phyloP scores from a whole-genome alignment of 2,888 invertebrate species.

The Linnaemya vulpina region DNA sequence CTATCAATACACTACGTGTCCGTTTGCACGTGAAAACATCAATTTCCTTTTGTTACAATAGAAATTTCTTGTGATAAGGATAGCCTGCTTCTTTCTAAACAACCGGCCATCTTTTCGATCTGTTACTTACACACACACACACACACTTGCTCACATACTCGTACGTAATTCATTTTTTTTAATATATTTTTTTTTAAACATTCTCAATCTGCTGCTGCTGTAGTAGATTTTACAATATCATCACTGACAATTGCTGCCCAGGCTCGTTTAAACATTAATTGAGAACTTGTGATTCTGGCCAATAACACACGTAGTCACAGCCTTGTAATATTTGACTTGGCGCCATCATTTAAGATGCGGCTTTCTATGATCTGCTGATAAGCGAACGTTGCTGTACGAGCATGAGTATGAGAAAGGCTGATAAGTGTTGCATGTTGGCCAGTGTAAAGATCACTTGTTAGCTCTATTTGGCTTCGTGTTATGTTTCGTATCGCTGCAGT shows the following conservation, averaged over 20 bases:
- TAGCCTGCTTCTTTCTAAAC: not conserved
- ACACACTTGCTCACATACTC: too few species aligned
- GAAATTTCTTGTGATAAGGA: slow-evolving; percentile 52
- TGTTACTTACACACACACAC: slow-evolving; percentile 1
- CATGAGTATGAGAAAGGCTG: slow-evolving; percentile 11
- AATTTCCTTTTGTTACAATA: slow-evolving; percentile 61
- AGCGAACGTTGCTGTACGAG: slow-evolving; percentile 58
- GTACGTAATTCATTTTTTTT: not conserved
- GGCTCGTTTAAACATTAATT: slow-evolving; percentile 36
- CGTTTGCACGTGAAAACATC: slow-evolving; percentile 65
- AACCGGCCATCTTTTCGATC: slow-evolving; percentile 29
- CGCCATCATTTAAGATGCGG: slow-evolving; percentile 83
- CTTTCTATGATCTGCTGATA: slow-evolving; percentile 82
- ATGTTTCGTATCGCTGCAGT: slow-evolving; percentile 36
- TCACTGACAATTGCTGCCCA: slow-evolving; percentile 17
- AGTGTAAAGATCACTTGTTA: slow-evolving; percentile 45
- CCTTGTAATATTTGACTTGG: slow-evolving; percentile 82
- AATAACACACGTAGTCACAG: slow-evolving; percentile 65
- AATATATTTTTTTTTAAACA: not conserved
- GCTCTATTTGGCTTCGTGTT: slow-evolving; percentile 34
- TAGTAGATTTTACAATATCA: slow-evolving; percentile 26
- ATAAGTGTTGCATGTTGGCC: slow-evolving; percentile 50
- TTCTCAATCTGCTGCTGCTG: not conserved
- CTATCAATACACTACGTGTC: slow-evolving; percentile 50
- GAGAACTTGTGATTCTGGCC: slow-evolving; percentile 59